Percentiles rank a stretch among this genome's conserved stretches.
Evolutionary conservation across 2,797 vertebrate genomes (phyloP).

Genomic region (Falco concolor): DNA sequence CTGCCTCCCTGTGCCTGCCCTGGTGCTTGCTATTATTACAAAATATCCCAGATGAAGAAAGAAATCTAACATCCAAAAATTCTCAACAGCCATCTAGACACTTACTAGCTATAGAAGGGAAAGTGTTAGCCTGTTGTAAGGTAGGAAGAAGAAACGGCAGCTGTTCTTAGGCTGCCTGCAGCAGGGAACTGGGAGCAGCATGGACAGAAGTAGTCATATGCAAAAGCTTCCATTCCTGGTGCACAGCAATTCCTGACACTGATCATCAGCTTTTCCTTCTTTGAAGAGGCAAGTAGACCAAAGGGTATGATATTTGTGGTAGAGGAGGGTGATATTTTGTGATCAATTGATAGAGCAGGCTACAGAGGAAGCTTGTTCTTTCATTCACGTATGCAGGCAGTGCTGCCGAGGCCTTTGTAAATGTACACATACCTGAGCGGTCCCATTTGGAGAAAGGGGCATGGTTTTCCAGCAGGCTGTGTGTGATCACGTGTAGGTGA

Average conservation of each 20-base stretch:
- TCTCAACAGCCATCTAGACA: not conserved
- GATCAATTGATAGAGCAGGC: not conserved
- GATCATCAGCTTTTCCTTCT: not conserved
- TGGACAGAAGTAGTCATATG: not conserved
- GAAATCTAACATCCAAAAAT: not conserved
- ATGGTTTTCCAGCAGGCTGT: not conserved
- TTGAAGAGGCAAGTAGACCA: not conserved
- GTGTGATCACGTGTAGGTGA: not conserved
- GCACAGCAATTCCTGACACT: not conserved
- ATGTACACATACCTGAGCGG: not conserved
- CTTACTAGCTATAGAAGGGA: not conserved
- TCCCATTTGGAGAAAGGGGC: not conserved
- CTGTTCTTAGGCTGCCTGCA: not conserved
- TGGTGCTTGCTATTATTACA: not conserved
- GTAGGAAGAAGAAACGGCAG: not conserved
- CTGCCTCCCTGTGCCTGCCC: accelerated
- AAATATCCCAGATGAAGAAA: not conserved
- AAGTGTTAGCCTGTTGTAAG: not conserved
- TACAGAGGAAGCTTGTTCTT: not conserved
- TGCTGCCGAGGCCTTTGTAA: not conserved
- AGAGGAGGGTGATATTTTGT: not conserved
- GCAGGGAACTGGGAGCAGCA: not conserved
- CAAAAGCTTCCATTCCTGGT: not conserved
- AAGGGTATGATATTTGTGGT: not conserved
- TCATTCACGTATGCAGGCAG: not conserved